Base-by-base conservation (phyloP, 2,888 invertebrate genomes). In the Scaptomyza caliginosa region DNA sequence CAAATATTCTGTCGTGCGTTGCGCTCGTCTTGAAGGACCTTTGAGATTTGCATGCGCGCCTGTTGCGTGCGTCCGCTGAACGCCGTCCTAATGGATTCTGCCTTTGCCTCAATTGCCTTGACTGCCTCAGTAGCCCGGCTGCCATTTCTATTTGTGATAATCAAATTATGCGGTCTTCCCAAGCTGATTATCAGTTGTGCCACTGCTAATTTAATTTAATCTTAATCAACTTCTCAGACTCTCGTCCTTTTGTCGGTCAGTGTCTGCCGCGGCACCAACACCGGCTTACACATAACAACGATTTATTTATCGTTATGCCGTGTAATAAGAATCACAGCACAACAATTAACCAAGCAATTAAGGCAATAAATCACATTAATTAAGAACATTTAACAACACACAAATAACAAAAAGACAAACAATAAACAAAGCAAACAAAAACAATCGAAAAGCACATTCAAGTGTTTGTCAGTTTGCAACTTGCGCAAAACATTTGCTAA, bases 41-140 rank as follows among this genome's bases (percentile, higher is more conserved):
- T 62, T 48, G 81, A 73, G 72, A 68, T 58, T 68, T 73, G 63
- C 66, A 75, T 67, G 72, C 45, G 51, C 69, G 79, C 79, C 79
- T 79, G 79, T 81, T 79, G 79, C 81, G 72, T 80, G 64, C 77
- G 58, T 8, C 42, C 30, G n/a, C 30, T 46, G 26, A 30, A 45
- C 36, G 17, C 26, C 13, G 34, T 11, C 30, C 39, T 55, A 57
- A 60, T 69, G 54, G 55, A 65, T 57, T 64, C 57, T 48, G 51
- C 39, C 10, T 28, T 13, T 26, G 40, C 34, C 23, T 28, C 36
- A 30, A 43, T 57, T 68, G 70, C 10, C 43, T 42, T 30, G 42
- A 13, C 23, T 38, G 40, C 19, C 23, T 11, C n/a, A 43, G 16
- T 32, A 10, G 26, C n/a, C 17, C 11, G 36, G 19, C 42, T 39